Base-by-base conservation (phyloP, 2,888 invertebrate genomes). In the Bhutanitis thaidina region DNA sequence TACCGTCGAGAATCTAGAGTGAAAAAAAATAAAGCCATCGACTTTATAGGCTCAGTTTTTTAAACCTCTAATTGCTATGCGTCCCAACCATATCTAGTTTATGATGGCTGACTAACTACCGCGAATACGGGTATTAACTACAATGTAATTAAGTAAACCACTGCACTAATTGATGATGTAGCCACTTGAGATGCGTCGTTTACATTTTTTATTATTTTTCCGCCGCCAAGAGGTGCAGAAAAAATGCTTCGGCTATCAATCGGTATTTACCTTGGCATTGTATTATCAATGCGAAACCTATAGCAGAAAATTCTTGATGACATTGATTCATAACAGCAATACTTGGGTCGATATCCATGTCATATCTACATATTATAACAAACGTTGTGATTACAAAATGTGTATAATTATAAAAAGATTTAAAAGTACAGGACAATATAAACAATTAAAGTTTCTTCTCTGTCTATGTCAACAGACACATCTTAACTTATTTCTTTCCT, bases 101-200 rank as follows among this genome's bases (percentile, higher is more conserved):
- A 59, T 59, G 59, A 66, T 61, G 59, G 56, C 67, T 70, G 74
- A 75, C 74, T 74, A 69, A 69, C 62, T 56, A 49, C 61, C 55
- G 64, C 68, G 66, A 80, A 77, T 74, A 71, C 77, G 71, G 71
- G 67, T 73, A 71, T 73, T 79, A 80, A 82, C 79, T 76, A 74
- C 73, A 69, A 71, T 68, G 71, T 72, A 74, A 78, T 80, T 77
- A 75, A 78, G 68, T 66, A 73, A 67, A 69, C 63, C 67, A 69
- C 60, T 68, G 63, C 69, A 65, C 71, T 80, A 80, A 81, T 80
- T 78, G 77, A 76, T 65, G 65, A 61, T 71, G 71, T 72, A 71
- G 71, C 73, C 66, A 57, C 60, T 58, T 53, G 61, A 60, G 57
- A 53, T 59, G 55, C 57, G 58, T 61, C 59, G 65, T 60, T 65